Conservation (phyloP, 2,113 vertebrate genomes). For the Pionites leucogaster region DNA sequence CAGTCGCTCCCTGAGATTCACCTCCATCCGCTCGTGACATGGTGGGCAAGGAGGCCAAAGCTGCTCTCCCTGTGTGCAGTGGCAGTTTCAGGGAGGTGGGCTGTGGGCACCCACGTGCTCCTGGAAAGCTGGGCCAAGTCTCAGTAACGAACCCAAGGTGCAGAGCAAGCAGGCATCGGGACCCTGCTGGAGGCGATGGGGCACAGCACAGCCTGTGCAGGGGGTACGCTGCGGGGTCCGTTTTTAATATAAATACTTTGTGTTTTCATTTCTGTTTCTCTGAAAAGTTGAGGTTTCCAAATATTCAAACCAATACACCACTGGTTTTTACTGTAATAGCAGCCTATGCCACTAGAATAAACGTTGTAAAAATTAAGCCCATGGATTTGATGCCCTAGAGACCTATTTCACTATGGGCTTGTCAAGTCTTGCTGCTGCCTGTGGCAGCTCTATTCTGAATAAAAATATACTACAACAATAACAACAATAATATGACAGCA, state of each 20-base stretch:
- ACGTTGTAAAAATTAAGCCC: background rate
- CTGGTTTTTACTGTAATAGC: background rate
- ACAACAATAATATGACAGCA: background rate
- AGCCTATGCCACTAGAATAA: background rate
- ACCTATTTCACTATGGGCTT: background rate
- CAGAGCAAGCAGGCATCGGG: background rate
- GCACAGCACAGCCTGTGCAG: background rate
- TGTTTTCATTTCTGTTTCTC: background rate
- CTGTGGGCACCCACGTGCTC: background rate
- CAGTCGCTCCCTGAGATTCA: accelerated
- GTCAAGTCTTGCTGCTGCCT: background rate
- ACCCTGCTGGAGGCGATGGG: accelerated
- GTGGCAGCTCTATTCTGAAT: background rate
- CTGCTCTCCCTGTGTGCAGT: background rate
- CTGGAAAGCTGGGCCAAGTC: background rate
- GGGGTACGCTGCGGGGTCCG: background rate
- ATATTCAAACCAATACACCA: background rate
- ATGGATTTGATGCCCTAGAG: background rate
- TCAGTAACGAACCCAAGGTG: accelerated
- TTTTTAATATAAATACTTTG: background rate
- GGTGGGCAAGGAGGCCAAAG: background rate
- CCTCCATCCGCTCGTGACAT: accelerated
- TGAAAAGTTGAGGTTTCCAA: background rate
- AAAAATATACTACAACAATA: background rate
- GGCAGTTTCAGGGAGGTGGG: background rate